phyloP scores from a whole-genome alignment of 2,113 vertebrate species.

The Xerus inauris region DNA sequence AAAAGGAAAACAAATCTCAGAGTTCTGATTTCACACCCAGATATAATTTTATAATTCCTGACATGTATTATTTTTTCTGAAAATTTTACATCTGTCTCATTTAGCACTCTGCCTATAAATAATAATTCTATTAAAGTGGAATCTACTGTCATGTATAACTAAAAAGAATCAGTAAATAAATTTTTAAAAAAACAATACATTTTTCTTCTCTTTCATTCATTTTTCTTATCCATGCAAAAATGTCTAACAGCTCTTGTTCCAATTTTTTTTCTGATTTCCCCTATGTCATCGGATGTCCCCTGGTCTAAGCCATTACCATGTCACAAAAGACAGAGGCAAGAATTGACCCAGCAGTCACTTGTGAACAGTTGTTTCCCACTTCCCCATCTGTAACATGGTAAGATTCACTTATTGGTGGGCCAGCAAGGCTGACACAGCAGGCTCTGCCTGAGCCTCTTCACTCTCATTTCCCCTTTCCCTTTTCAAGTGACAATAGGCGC shows the following conservation, averaged over 20 bases:
- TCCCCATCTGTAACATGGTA: not conserved
- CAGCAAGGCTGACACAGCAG: not conserved
- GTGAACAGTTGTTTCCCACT: not conserved
- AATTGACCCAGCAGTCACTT: not conserved
- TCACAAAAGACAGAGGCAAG: not conserved
- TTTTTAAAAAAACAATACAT: not conserved
- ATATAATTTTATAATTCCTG: not conserved
- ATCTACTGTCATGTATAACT: too few species aligned
- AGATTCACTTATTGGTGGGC: not conserved
- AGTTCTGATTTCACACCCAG: not conserved
- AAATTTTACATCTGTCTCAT: not conserved
- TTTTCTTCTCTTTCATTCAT: not conserved
- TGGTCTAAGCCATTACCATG: not conserved
- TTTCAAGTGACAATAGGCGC: not conserved
- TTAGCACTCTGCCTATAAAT: not conserved
- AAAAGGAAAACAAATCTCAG: too few species aligned
- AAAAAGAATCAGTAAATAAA: too few species aligned
- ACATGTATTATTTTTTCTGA: not conserved
- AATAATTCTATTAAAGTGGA: not conserved
- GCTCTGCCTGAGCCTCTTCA: not conserved
- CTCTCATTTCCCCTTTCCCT: not conserved
- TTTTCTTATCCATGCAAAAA: not conserved
- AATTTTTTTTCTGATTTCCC: not conserved
- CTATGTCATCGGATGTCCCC: not conserved
- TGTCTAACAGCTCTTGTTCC: not conserved